Percentiles rank a stretch among this genome's conserved stretches.
phyloP scores from a whole-genome alignment of 2,113 vertebrate genomes.

The Asarcornis scutulata region DNA sequence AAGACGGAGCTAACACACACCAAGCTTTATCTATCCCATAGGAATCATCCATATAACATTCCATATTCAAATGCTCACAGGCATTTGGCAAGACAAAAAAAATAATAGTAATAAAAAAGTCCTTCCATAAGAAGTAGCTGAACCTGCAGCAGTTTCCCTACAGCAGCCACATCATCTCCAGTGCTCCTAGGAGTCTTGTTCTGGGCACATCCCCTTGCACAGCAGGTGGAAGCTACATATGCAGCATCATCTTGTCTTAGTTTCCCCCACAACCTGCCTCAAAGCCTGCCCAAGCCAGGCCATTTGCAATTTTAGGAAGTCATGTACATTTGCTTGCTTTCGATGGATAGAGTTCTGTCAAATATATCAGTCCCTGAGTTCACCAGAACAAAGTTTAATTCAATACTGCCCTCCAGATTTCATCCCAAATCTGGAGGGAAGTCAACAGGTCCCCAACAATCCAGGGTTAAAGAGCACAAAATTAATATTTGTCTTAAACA shows the following conservation, averaged over 20 bases:
- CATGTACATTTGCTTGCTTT: neutral
- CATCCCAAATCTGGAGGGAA: neutral
- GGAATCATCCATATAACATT: neutral
- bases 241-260: neutral
- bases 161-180: neutral
- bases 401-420: neutral
- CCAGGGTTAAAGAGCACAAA: neutral
- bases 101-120: neutral
- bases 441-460: neutral
- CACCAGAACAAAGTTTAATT: neutral
- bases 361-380: rapidly evolving
- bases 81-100: neutral
- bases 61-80: neutral
- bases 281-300: neutral
- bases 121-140: too few species aligned
- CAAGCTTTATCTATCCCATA: neutral
- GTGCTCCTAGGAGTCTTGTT: neutral
- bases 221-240: neutral
- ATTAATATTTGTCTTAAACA: neutral
- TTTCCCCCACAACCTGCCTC: neutral
- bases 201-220: neutral
- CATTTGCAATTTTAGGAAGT: neutral
- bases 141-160: neutral
- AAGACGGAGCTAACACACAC: neutral
- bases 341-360: neutral